A percentile compares a stretch with the other conserved stretches of the same genome.
phyloP scores from a whole-genome alignment of 1,140 invertebrate genomes.

The Drosophila nebulosa region DNA sequence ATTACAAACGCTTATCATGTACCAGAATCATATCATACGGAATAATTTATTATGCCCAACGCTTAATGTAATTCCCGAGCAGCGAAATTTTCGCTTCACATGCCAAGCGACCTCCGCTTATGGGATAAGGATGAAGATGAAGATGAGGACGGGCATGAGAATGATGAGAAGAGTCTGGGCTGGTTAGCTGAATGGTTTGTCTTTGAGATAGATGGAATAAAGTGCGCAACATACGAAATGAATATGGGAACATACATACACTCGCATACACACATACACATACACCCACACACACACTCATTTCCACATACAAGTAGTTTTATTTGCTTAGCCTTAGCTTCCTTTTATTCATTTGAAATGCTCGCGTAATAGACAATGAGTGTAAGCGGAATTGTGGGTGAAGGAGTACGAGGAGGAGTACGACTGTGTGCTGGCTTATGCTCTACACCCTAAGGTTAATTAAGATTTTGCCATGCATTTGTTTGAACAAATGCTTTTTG shows the following conservation, averaged over 20 bases:
- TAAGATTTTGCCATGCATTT: constrained; percentile 75
- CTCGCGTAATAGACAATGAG: constrained; percentile 56
- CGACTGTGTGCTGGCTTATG: constrained; percentile 52
- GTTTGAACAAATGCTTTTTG: constrained; percentile 63
- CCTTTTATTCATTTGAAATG: constrained; percentile 63
- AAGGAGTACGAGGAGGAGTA: neutral
- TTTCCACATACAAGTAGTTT: constrained; percentile 53
- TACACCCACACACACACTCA: neutral
- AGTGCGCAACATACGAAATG: constrained; percentile 74
- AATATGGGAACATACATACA: constrained; percentile 47
- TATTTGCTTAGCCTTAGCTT: constrained; percentile 76
- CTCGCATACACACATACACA: constrained; percentile 1
- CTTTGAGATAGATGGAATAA: constrained; percentile 75
- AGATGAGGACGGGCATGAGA: neutral
- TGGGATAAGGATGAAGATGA: neutral
- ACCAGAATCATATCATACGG: constrained; percentile 79
- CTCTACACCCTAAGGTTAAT: constrained; percentile 70
- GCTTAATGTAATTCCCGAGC: constrained; percentile 77
- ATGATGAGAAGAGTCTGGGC: constrained; percentile 15
- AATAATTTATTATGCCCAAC: constrained; percentile 78
- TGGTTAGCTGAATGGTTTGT: constrained; percentile 62
- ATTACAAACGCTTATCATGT: constrained; percentile 80
- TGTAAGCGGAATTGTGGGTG: neutral
- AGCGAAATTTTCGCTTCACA: constrained; percentile 52
- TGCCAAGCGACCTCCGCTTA: constrained; percentile 6